Conservation (phyloP, 2,797 vertebrate species). For the Urocyon cinereoargenteus region DNA sequence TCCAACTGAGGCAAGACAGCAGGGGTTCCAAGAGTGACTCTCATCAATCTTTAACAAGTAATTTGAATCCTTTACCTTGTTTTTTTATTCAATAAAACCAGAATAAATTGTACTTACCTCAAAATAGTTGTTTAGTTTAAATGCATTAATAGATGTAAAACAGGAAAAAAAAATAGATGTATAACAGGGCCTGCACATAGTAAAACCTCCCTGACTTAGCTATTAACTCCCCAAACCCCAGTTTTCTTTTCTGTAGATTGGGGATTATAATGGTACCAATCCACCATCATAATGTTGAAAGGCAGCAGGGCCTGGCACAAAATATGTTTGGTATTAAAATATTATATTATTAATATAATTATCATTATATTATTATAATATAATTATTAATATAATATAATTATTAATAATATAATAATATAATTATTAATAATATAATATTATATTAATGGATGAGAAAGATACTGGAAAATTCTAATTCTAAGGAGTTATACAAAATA, state of each 20-base stretch:
- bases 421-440: too few species aligned
- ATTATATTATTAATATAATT: too few species aligned
- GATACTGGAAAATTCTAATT: conserved; percentile 22
- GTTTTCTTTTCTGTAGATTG: not conserved
- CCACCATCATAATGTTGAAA: not conserved
- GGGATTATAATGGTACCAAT: not conserved
- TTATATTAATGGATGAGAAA: not conserved
- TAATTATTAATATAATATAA: too few species aligned
- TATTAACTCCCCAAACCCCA: not conserved
- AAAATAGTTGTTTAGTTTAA: not conserved
- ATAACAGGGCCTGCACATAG: not conserved
- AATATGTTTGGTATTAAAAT: not conserved
- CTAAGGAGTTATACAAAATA: not conserved
- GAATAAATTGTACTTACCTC: not conserved
- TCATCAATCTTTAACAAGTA: not conserved
- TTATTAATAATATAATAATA: too few species aligned
- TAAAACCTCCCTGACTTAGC: not conserved
- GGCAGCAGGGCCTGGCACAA: not conserved
- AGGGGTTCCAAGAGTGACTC: not conserved
- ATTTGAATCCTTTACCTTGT: not conserved
- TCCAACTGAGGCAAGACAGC: not conserved
- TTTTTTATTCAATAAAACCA: not conserved
- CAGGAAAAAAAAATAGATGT: not conserved
- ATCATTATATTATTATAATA: too few species aligned
- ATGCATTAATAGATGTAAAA: not conserved